A percentile compares a stretch with the other conserved stretches of the same genome.
Conservation (phyloP, 2,888 invertebrate species). For the Athalia rosae region DNA sequence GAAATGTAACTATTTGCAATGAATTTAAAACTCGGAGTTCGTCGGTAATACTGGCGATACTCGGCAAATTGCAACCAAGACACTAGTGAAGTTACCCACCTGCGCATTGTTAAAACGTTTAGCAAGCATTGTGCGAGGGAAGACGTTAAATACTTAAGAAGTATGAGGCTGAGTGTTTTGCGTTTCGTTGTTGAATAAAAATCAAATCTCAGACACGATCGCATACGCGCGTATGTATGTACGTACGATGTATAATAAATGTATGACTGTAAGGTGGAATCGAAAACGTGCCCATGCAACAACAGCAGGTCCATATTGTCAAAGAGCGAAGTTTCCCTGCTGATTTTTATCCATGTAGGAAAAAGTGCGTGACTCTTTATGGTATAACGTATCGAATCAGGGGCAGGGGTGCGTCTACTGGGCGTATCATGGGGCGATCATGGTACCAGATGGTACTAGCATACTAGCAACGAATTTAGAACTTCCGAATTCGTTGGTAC, state of each 20-base stretch:
- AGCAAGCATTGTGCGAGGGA: conserved; percentile 44
- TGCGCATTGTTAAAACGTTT: conserved; percentile 50
- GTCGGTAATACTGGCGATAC: neutral
- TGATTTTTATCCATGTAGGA: too few relatives aligned
- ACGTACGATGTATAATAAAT: neutral
- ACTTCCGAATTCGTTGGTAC: too few relatives aligned
- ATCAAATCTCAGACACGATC: neutral
- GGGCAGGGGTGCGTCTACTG: too few relatives aligned
- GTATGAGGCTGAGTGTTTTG: conserved; percentile 6
- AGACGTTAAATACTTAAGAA: conserved; percentile 40
- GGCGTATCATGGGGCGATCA: too few relatives aligned
- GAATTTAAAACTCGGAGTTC: neutral
- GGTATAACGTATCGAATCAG: too few relatives aligned
- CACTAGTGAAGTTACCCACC: conserved; percentile 50
- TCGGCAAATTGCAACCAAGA: neutral
- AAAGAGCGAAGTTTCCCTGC: too few relatives aligned
- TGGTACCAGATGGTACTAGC: too few relatives aligned
- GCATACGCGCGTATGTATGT: neutral
- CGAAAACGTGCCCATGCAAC: too few relatives aligned
- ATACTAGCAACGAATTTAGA: too few relatives aligned
- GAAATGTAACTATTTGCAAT: neutral
- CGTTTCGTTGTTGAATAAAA: conserved; percentile 34
- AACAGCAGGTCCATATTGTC: too few relatives aligned
- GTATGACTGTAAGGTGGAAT: too few relatives aligned
- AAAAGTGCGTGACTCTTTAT: too few relatives aligned